These are phyloP conservation scores for Puffinus mauretanicus DNA, from an alignment of 2,113 vertebrate species.

Conservation along the genomic window DNA sequence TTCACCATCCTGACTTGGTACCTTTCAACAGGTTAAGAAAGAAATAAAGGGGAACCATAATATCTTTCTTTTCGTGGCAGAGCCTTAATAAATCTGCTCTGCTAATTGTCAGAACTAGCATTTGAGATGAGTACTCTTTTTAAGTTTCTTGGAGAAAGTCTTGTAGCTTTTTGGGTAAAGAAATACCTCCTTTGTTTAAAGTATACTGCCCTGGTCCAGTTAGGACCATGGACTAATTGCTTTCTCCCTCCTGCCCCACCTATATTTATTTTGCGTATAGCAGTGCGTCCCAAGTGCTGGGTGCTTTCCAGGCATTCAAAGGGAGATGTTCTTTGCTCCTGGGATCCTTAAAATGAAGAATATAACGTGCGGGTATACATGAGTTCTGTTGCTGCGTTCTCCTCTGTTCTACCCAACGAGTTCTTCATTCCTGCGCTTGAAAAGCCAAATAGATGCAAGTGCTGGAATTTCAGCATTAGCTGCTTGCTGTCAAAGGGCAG, in stretches of 20 bases:
- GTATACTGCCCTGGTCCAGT: background rate
- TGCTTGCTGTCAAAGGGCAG: background rate
- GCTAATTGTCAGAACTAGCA: background rate
- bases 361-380: rapidly evolving
- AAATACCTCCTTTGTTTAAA: background rate
- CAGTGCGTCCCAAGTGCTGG: background rate
- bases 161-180: background rate
- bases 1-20: background rate
- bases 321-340: background rate
- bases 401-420: background rate
- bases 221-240: background rate
- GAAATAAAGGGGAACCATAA: background rate
- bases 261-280: background rate
- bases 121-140: background rate
- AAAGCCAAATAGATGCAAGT: background rate
- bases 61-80: background rate
- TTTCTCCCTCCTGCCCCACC: background rate
- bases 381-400: background rate
- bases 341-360: background rate
- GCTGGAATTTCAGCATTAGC: background rate
- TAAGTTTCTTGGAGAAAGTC: background rate
- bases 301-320: background rate
- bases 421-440: background rate
- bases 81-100: background rate
- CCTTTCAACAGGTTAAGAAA: background rate